A percentile compares a stretch with the other conserved stretches of the same genome.
phyloP scores from a whole-genome alignment of 2,797 vertebrate genomes.

The Chelonia mydas region DNA sequence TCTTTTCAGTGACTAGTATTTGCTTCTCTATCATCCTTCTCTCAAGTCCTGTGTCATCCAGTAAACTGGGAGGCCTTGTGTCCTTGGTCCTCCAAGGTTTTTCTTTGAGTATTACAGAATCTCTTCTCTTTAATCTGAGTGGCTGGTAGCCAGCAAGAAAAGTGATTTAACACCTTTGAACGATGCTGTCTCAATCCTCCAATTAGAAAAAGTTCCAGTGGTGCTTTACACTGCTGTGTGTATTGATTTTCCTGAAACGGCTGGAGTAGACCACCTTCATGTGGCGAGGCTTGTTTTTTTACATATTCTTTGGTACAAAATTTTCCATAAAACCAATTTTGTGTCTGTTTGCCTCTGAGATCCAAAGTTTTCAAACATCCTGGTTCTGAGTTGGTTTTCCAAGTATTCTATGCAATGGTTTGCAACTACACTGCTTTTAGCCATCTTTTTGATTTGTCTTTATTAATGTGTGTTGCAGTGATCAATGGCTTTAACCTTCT shows the following conservation, averaged over 20 bases:
- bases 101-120: neutral
- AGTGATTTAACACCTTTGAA: neutral
- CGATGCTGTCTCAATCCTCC: accelerated
- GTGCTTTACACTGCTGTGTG: neutral
- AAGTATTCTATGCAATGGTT: neutral
- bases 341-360: neutral
- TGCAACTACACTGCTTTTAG: neutral
- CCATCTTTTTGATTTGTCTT: neutral
- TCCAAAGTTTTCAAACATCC: neutral
- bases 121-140: neutral
- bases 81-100: neutral
- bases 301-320: neutral
- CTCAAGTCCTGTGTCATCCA: neutral
- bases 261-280: neutral
- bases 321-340: neutral
- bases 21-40: neutral
- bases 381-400: neutral
- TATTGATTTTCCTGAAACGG: neutral
- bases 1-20: neutral
- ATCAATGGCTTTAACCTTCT: neutral
- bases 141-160: neutral
- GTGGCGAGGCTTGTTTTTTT: neutral
- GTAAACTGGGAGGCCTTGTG: neutral
- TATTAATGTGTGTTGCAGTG: neutral
- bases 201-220: neutral